Evolutionary conservation across 2,888 invertebrate genomes (phyloP), one percentile per base, ranked within the genome.

Genomic region (Lasioglossum oenotherae): DNA sequence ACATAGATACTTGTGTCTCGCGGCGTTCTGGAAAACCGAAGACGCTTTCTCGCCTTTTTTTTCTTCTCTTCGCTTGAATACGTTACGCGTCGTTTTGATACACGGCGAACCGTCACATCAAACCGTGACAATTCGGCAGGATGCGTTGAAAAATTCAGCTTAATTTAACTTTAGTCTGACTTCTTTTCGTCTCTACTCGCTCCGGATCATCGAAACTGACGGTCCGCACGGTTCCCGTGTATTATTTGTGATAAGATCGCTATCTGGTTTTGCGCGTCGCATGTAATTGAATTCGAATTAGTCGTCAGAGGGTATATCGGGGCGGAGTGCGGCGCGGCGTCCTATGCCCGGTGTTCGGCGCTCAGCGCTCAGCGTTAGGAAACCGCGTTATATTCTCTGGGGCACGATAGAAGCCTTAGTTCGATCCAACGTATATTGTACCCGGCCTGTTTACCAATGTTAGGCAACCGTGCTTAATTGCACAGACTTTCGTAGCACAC

Each of bases 281-380:
- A 57, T 46, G 82, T 85, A 89, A 89, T 87, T 87, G 87, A 89
- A 89, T 88, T 72, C 64, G 84, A 87, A 89, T 88, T 89, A 81
- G 84, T 86, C 89, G 89, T 89, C 79, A 80, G 72, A 78, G 84
- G 72, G 81, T 80, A 44, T 71, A 82, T 78, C 64, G 74, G 76
- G 8, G 53, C 53, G 23, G 53, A 23, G 53, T 53, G 53, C 8
- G 53, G 53, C 53, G 8, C 49, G 6, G 16, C 46, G 46, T 1
- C 0, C 46, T 5, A 23, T 23, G 14, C 44, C 14, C 14, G 44
- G 46, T 16, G 16, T 14, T 14, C 16, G 14, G 4, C 14, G 14
- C 46, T 46, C 46, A 16, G 46, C 46, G 49, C 49, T 86, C 82
- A 82, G 89, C 89, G 85, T 88, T 89, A 88, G 88, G 82, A 78